Evolutionary conservation across 2,888 invertebrate species (phyloP), one percentile per base, ranked within the genome.

Genomic region (Punctoribates punctum): DNA sequence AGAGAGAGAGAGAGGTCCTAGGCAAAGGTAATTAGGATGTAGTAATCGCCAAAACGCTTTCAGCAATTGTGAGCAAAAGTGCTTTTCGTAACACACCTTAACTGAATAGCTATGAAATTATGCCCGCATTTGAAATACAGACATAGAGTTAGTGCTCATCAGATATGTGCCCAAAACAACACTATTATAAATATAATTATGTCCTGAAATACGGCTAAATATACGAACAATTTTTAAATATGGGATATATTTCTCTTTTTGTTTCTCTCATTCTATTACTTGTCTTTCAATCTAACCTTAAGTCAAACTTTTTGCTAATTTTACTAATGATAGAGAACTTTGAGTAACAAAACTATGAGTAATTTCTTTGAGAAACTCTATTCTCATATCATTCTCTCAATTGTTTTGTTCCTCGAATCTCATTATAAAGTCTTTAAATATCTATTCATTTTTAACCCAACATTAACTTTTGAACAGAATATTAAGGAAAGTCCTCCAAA

Each of bases 31-130:
- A 48, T 48, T 48, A 17, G 11, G 3, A 4, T 48, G 4, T 17
- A 11, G 3, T 48, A 5, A 9, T 42, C 8, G 42, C 5, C 8
- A 20, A 17, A 54, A 54, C 5, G 54, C 20, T 60, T 23, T 23
- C 8, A 60, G 60, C 60, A 60, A 60, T 60, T 60, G 23, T 17
- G 15, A 60, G 60, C 60, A 60, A 6, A 48, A 60, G 27, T 60
- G 25, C 60, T 60, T 48, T n/a, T n/a, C 17, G 13, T 48, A 25
- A 60, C 60, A 60, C 60, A 23, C 60, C 60, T 23, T 60, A 60
- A 60, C 23, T 60, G 6, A 60, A 48, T 48, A 25, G 60, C 27
- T 27, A 25, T 60, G 25, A 60, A 60, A 60, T 60, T 60, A 60
- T 60, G 60, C 60, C 60, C 60, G 60, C 60, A 60, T 60, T 60